Evolutionary conservation across 2,113 vertebrate genomes (phyloP).

Genomic region (Stomatorhinus ivindoensis): DNA sequence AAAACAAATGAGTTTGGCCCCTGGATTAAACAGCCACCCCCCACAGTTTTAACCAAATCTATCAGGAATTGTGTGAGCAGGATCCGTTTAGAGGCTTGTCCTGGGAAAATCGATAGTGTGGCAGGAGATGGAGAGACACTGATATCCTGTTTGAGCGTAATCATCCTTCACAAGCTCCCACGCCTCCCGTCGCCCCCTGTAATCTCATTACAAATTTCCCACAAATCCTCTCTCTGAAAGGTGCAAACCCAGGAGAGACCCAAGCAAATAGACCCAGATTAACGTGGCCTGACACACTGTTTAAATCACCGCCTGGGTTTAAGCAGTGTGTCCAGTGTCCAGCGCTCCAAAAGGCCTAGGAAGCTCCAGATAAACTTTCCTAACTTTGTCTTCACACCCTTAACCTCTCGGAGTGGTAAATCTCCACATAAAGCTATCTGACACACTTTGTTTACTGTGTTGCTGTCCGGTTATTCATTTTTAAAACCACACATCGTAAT

Average conservation of each 20-base stretch:
- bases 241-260: conserved; percentile 24
- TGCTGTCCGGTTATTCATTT: neutral
- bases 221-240: conserved; percentile 32
- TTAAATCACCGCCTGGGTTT: conserved; percentile 21
- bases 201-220: conserved; percentile 43
- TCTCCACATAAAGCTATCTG: neutral
- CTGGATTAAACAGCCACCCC: neutral
- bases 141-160: conserved; percentile 15
- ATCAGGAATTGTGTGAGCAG: neutral
- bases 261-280: conserved; percentile 38
- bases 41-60: neutral
- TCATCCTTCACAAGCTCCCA: conserved; percentile 23
- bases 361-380: neutral
- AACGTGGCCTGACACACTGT: conserved; percentile 31
- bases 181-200: conserved; percentile 28
- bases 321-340: conserved; percentile 20
- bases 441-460: neutral
- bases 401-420: neutral
- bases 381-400: neutral
- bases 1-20: neutral
- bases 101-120: conserved; percentile 27
- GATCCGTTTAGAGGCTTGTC: neutral
- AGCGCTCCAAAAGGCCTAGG: neutral
- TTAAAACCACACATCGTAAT: neutral
- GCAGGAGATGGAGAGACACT: conserved; percentile 16